phyloP scores from a whole-genome alignment of 2,888 invertebrate genomes.

The Yponomeuta cagnagella region DNA sequence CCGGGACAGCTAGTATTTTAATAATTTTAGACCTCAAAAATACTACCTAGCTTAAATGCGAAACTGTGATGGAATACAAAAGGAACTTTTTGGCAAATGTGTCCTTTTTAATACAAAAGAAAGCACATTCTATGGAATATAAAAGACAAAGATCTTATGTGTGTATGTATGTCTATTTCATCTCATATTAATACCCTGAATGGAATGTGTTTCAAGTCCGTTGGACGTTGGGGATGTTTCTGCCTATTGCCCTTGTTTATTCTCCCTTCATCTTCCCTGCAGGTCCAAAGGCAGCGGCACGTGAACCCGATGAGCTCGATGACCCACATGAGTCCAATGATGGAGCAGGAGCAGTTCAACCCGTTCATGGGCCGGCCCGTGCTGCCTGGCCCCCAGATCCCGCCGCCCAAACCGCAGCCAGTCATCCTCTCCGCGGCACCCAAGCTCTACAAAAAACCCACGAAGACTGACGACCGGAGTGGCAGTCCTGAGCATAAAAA shows the following conservation, averaged over 20 bases:
- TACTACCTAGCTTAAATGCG: no score
- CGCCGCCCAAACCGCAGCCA: slow-evolving; percentile 72
- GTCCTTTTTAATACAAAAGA: no score
- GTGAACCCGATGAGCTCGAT: slow-evolving; percentile 36
- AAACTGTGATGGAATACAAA: no score
- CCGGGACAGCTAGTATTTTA: no score
- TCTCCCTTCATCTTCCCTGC: slow-evolving; percentile 21
- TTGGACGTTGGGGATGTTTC: not conserved
- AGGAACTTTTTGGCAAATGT: no score
- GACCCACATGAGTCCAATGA: slow-evolving; percentile 33
- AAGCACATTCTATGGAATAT: no score
- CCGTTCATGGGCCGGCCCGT: slow-evolving; percentile 49
- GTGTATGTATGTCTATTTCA: no score
- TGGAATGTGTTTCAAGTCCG: no score
- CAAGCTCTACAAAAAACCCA: slow-evolving; percentile 78
- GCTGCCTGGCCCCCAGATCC: slow-evolving; percentile 56
- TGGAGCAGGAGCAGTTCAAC: not conserved
- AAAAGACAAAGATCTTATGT: no score
- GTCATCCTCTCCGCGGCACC: slow-evolving; percentile 82
- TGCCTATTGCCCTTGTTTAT: not conserved
- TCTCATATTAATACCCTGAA: no score
- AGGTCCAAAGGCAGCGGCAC: slow-evolving; percentile 50
- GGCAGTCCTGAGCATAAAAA: slow-evolving; percentile 51
- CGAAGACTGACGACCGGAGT: slow-evolving; percentile 59
- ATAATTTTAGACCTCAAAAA: no score